Conservation (phyloP, 2,888 invertebrate species). For the Gryllus longicercus region DNA sequence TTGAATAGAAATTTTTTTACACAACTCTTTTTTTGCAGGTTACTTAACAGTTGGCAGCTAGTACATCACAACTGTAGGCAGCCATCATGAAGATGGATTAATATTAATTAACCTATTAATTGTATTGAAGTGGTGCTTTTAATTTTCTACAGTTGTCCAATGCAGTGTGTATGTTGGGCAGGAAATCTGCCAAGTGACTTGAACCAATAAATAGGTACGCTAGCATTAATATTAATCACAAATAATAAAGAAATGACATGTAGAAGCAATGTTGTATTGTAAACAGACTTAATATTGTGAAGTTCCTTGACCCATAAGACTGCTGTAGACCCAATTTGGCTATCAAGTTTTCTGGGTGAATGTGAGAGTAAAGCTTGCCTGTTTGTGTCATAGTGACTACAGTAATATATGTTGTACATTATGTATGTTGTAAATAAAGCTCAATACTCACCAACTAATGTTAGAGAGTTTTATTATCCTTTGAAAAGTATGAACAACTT, state of each 20-base stretch:
- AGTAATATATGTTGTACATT: not conserved
- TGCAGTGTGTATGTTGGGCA: no score
- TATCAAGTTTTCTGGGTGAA: not conserved
- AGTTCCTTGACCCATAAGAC: slow-evolving; percentile 17
- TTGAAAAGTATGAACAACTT: no score
- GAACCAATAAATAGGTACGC: not conserved
- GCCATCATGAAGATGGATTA: slow-evolving; percentile 1
- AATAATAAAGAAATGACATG: not conserved
- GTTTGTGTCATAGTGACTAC: not conserved
- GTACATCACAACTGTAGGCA: not conserved
- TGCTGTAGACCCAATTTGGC: slow-evolving; percentile 10
- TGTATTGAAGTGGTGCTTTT: not conserved
- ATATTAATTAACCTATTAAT: not conserved
- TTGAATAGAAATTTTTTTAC: not conserved
- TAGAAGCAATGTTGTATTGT: not conserved
- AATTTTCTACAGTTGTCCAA: not conserved
- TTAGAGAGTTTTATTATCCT: no score
- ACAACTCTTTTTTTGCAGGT: not conserved
- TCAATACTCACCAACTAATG: not conserved
- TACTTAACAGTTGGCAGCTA: slow-evolving; percentile 8
- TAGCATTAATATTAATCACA: not conserved
- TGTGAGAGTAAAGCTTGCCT: not conserved
- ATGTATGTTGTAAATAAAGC: slow-evolving; percentile 7
- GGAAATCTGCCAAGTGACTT: not conserved
- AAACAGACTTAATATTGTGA: not conserved